Percentiles rank a stretch among this genome's conserved stretches.
phyloP scores from a whole-genome alignment of 1,140 invertebrate species.

The Sycobia sp. region DNA sequence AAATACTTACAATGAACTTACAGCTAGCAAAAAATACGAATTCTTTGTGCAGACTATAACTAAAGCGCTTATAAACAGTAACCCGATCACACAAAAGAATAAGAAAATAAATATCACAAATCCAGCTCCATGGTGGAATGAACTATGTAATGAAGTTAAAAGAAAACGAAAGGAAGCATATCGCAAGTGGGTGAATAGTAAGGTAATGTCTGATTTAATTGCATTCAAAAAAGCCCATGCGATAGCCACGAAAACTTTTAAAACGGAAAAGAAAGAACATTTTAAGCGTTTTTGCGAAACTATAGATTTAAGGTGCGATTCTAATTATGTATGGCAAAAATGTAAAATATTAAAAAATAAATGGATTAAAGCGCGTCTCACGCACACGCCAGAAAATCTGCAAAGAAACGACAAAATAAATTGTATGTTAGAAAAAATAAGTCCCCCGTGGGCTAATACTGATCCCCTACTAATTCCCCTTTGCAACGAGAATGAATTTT shows the following conservation, averaged over 20 bases:
- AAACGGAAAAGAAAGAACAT: conserved; percentile 5
- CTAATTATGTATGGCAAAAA: background rate
- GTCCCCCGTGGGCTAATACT: background rate
- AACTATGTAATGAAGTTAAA: background rate
- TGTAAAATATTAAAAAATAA: background rate
- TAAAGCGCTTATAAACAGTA: background rate
- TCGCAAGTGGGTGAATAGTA: conserved; percentile 1
- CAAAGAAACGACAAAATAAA: background rate
- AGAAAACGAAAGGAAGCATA: background rate
- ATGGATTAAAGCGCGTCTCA: background rate
- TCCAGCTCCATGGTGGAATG: background rate
- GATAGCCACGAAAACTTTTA: background rate
- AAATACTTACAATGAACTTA: background rate
- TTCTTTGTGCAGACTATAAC: background rate
- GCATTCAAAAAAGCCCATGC: conserved; percentile 5
- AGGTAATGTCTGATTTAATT: background rate
- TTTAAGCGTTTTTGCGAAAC: background rate
- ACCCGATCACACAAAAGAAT: too few relatives aligned
- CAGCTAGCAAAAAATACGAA: background rate
- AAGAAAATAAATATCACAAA: background rate
- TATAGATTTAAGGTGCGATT: background rate
- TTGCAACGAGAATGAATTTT: background rate
- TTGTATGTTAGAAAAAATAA: background rate
- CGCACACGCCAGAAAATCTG: background rate
- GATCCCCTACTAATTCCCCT: background rate